Base-by-base conservation (phyloP, 2,888 invertebrate genomes). In the Opisthograptis luteolata region DNA sequence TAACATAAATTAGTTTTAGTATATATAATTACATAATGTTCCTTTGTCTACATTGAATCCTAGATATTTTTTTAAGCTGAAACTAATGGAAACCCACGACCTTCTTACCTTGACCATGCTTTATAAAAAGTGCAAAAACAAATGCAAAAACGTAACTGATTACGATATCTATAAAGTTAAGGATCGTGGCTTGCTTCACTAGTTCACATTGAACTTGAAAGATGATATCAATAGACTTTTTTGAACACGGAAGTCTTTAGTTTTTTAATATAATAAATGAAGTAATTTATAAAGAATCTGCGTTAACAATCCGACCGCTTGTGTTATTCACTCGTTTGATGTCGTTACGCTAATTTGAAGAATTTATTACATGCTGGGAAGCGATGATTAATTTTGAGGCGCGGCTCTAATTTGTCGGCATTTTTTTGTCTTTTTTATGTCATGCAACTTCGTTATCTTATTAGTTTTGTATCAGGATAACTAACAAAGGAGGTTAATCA, bases 151-250 rank as follows among this genome's bases (percentile, higher is more conserved):
- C 46, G 4, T 36, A n/a, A 7, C n/a, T 27, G 15, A 20, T 17
- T n/a, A 35, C 19, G 17, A 27, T 25, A 41, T 46, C 19, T 24
- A 22, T 5, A 31, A 43, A 40, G 10, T 10, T 24, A 31, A 12
- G 27, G 13, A 44, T 49, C 54, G 57, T 58, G 56, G 35, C 42
- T 34, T 8, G 43, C 32, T 43, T 41, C 39, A 56, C 58, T 47
- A 35, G 64, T 48, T 64, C 28, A 31, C 67, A 66, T 61, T 70
- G 66, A 70, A 70, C 65, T 69, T 69, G 64, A 41, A 36, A 52
- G 71, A 70, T 68, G 69, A 68, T 68, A 68, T 71, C 68, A 68
- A 70, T 55, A 53, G 52, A 7, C 17, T 58, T 68, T 71, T 69
- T 70, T 68, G n/a, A 66, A 54, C 47, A 42, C 67, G 73, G 73